Evolutionary conservation across 2,113 vertebrate genomes (phyloP).

Genomic region (Calidris pugnax): DNA sequence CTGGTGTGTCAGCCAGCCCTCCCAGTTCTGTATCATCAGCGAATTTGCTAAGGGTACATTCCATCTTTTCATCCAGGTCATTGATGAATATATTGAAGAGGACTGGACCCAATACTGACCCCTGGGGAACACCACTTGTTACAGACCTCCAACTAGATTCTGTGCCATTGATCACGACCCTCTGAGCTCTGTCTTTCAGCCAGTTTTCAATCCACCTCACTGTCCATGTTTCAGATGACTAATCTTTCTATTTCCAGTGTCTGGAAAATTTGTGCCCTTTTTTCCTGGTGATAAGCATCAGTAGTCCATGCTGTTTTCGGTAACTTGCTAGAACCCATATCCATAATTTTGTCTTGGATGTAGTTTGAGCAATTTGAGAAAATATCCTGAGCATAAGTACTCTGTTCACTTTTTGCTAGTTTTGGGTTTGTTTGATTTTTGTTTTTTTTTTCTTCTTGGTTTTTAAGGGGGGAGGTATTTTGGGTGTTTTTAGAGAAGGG

Average conservation of each 20-base stretch:
- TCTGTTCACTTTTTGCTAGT: not conserved
- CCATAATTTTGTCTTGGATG: not conserved
- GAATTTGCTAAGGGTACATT: too few relatives aligned
- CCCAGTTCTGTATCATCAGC: too few relatives aligned
- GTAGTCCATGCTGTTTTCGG: not conserved
- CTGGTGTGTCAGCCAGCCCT: too few relatives aligned
- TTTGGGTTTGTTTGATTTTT: not conserved
- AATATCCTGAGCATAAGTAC: not conserved
- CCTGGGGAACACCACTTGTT: too few relatives aligned
- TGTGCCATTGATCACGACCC: too few relatives aligned
- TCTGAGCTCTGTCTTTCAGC: too few relatives aligned
- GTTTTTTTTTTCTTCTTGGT: not conserved
- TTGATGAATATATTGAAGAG: too few relatives aligned
- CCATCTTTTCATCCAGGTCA: too few relatives aligned
- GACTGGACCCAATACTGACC: too few relatives aligned
- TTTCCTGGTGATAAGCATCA: not conserved
- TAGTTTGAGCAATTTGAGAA: not conserved
- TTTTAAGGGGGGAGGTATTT: fast-evolving
- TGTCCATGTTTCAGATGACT: not conserved
- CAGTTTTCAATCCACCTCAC: too few relatives aligned
- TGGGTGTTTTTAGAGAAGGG: fast-evolving
- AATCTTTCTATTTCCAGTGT: not conserved
- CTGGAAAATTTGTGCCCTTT: not conserved
- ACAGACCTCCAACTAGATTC: too few relatives aligned
- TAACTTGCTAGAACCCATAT: not conserved